These are phyloP conservation scores for Phylloscopus whistleri DNA, from an alignment of 2,113 vertebrate species.

Conservation along the genomic window DNA sequence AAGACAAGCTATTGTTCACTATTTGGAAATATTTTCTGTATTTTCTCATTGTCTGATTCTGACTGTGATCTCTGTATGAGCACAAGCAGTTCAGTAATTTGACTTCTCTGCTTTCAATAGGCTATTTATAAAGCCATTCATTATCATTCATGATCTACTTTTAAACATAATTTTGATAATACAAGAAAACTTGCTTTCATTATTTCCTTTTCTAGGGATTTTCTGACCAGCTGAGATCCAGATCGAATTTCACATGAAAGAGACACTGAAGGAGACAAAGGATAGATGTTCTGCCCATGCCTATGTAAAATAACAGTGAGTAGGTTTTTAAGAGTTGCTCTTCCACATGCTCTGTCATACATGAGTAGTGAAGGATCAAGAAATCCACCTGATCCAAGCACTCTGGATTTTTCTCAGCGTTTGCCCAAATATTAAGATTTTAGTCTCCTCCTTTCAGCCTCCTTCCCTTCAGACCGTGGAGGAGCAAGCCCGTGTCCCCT, in stretches of 20 bases:
- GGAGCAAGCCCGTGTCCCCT: background rate
- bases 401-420: background rate
- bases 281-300: background rate
- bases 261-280: background rate
- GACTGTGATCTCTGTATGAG: background rate
- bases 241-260: background rate
- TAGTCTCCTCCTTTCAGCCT: background rate
- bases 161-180: background rate
- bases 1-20: background rate
- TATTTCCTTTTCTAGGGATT: background rate
- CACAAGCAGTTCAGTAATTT: background rate
- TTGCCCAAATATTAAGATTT: background rate
- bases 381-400: background rate
- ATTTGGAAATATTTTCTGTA: background rate
- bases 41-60: background rate
- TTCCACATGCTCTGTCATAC: background rate
- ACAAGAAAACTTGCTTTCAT: background rate
- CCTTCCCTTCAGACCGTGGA: accelerated
- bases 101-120: background rate
- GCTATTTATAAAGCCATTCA: background rate
- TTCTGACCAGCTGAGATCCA: background rate
- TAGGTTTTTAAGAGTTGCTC: background rate
- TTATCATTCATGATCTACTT: background rate
- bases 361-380: background rate
- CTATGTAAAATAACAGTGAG: background rate